These are phyloP conservation scores for Helicorthomorpha holstii DNA, from an alignment of 1,140 invertebrate genomes.

Conservation along the genomic window DNA sequence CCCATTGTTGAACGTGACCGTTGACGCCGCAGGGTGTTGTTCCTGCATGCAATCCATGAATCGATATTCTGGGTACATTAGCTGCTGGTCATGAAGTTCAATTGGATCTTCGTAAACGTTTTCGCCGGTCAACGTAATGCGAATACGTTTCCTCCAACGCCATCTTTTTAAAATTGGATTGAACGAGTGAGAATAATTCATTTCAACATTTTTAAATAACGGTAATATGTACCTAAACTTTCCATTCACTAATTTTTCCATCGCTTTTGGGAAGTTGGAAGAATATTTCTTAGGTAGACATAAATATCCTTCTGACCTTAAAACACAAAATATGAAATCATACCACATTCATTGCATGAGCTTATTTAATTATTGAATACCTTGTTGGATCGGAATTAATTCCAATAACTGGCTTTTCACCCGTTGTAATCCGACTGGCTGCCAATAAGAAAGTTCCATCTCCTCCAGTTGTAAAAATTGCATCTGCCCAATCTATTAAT, in stretches of 20 bases:
- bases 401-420: conserved; percentile 78
- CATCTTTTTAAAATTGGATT: conserved; percentile 33
- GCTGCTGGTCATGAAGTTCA: conserved; percentile 47
- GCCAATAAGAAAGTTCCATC: conserved; percentile 96
- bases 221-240: conserved; percentile 38
- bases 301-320: conserved; percentile 75
- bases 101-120: conserved; percentile 37
- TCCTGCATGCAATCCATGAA: conserved; percentile 35
- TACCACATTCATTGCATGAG: not conserved
- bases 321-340: conserved; percentile 6
- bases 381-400: conserved; percentile 90
- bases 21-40: conserved; percentile 18
- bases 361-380: conserved; percentile 14
- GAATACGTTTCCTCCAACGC: conserved; percentile 68
- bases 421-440: conserved; percentile 55
- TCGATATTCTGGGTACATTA: conserved; percentile 32
- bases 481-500: conserved; percentile 68
- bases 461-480: conserved; percentile 86
- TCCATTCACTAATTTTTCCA: conserved; percentile 48
- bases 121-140: conserved; percentile 57
- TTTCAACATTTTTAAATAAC: not conserved
- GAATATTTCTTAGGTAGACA: conserved; percentile 66
- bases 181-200: not conserved
- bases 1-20: conserved; percentile 8
- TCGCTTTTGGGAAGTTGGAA: conserved; percentile 45